Conservation (phyloP, 2,113 vertebrate genomes). For the Tyto alba region DNA sequence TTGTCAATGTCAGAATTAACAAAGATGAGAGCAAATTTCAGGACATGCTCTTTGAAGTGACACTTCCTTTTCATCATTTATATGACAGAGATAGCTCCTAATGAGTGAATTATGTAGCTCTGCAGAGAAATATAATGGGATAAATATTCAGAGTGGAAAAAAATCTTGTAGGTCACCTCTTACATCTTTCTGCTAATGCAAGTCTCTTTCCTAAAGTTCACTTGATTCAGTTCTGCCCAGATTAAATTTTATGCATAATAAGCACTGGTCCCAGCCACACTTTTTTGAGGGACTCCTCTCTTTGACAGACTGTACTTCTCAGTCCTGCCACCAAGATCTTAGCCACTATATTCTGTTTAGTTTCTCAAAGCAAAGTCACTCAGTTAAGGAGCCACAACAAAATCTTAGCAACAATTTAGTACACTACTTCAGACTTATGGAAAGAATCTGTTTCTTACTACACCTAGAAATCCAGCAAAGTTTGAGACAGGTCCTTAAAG, state of each 20-base stretch:
- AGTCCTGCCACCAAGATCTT: not conserved
- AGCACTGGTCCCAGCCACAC: not conserved
- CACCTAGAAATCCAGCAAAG: not conserved
- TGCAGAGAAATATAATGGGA: not conserved
- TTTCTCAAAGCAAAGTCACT: not conserved
- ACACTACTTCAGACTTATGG: not conserved
- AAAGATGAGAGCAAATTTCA: not conserved
- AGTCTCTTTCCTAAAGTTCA: not conserved
- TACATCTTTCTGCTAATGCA: not conserved
- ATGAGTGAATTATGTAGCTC: not conserved
- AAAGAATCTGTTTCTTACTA: not conserved
- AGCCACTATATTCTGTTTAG: not conserved
- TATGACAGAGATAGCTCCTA: not conserved
- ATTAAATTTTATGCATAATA: not conserved
- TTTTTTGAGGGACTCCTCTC: not conserved
- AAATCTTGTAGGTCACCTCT: not conserved
- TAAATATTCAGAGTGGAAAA: not conserved
- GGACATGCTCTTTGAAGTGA: not conserved
- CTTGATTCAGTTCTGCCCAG: not conserved
- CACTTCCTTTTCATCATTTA: not conserved
- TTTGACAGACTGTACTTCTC: not conserved
- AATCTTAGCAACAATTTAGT: not conserved
- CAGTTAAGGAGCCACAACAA: not conserved
- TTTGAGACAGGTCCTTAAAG: not conserved
- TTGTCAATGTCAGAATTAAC: not conserved